Evolutionary conservation across 2,113 vertebrate species (phyloP), one percentile per base, ranked within the genome.

Genomic region (Entosphenus tridentatus): DNA sequence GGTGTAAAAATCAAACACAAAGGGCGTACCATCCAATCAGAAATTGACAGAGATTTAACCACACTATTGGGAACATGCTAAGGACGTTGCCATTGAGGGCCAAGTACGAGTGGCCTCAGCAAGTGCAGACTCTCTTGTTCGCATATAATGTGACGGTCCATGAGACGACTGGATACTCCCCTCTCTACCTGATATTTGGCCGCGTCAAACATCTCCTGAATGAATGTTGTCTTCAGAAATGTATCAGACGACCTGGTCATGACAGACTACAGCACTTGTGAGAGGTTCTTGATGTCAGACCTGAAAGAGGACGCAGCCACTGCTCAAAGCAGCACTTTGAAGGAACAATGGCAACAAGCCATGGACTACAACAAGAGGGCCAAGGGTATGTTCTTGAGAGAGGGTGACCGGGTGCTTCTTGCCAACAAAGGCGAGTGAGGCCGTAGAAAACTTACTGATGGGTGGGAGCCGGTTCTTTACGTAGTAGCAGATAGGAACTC

Each of bases 41-140:
- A 39, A 67, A 67, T 13, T 7, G 67, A 39, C 1, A 21, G 54
- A 8, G 4, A 10, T 67, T 9, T 39, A 67, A 67, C 54, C 2
- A 39, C 17, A 67, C 67, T 21, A 11, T 67, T 8, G 67, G 10
- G 11, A 67, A 39, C 10, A 74, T 74, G 69, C 72, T 72, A 9
- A 56, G 67, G 13, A 56, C 73, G 9, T 57, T n/a, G n/a, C n/a
- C 74, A 1, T 71, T 73, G 58, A 67, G 57, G 8, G 65, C 12
- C 8, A 70, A 74, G 21, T 70, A 74, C n/a, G 56, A 72, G 10
- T 74, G 73, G 71, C 74, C 70, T 1, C 8, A 8, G 6, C 18
- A 17, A 1, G 62, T 75, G 2, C 73, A 71, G 18, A 73, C 72
- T 6, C 39, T 74, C 8, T 71, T 67, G 6, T 76, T 74, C 13